phyloP scores from a whole-genome alignment of 2,888 invertebrate genomes.

The Nasonovia ribisnigri region DNA sequence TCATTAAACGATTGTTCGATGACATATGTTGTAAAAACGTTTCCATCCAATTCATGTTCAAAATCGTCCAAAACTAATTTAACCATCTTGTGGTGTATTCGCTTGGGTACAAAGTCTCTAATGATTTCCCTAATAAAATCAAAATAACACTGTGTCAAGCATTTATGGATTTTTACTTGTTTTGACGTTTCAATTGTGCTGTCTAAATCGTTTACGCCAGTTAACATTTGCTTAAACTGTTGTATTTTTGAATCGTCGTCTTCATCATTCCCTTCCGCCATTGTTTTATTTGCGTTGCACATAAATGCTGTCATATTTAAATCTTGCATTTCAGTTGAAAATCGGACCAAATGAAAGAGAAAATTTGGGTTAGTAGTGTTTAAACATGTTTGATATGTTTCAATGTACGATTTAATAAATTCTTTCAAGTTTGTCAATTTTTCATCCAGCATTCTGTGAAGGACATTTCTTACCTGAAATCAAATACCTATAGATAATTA shows the following conservation, averaged over 20 bases:
- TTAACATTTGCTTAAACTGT: neutral
- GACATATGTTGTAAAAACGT: neutral
- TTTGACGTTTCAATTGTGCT: neutral
- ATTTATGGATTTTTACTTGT: neutral
- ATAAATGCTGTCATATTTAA: neutral
- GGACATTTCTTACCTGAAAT: neutral
- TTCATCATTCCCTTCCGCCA: neutral
- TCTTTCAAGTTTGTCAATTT: neutral
- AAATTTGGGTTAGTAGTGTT: neutral
- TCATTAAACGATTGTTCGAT: neutral
- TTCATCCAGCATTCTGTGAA: neutral
- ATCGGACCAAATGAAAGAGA: neutral
- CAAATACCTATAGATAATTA: neutral
- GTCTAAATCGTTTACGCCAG: neutral
- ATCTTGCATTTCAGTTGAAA: neutral
- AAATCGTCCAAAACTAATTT: neutral
- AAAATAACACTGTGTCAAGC: neutral
- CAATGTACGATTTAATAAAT: neutral
- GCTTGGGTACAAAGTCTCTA: neutral
- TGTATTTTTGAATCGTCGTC: neutral
- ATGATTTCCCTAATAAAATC: neutral
- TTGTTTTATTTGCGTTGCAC: neutral
- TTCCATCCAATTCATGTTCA: neutral
- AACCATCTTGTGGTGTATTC: neutral
- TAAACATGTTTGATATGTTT: neutral